Percentiles rank a stretch among this genome's conserved stretches.
Evolutionary conservation across 2,888 invertebrate genomes (phyloP).

Genomic region (Muscina levida): DNA sequence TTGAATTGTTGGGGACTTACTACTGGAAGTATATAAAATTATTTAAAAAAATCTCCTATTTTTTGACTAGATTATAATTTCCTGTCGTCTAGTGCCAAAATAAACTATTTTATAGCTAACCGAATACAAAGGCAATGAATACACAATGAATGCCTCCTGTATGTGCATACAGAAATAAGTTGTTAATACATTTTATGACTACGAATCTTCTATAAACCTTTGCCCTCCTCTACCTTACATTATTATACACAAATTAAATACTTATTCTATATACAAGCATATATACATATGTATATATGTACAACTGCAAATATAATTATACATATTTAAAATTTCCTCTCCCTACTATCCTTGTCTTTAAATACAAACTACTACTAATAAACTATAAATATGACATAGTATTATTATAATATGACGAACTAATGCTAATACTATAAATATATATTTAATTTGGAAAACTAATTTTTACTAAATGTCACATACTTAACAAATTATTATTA

Average conservation of each 20-base stretch:
- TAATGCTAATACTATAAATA: slow-evolving; percentile 31
- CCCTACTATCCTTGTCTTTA: too few relatives aligned
- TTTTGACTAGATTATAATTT: too few relatives aligned
- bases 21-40: too few relatives aligned
- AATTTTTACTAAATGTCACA: slow-evolving; percentile 35
- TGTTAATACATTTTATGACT: slow-evolving; percentile 45
- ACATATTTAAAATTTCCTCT: slow-evolving; percentile 8
- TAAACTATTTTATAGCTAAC: too few relatives aligned
- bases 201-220: slow-evolving; percentile 24
- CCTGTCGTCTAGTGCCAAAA: slow-evolving; percentile 23
- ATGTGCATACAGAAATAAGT: slow-evolving; percentile 23
- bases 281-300: slow-evolving; percentile 34
- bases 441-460: slow-evolving; percentile 29
- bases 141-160: too few relatives aligned
- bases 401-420: slow-evolving; percentile 11
- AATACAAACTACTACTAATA: too few relatives aligned
- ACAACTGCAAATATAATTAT: slow-evolving; percentile 17
- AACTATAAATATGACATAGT: slow-evolving; percentile 20
- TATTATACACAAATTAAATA: slow-evolving; percentile 12
- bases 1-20: too few relatives aligned
- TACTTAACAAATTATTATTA: slow-evolving; percentile 14
- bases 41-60: too few relatives aligned
- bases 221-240: slow-evolving; percentile 9
- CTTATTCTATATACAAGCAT: slow-evolving; percentile 18
- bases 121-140: too few relatives aligned